Percentiles rank a stretch among this genome's conserved stretches.
phyloP scores from a whole-genome alignment of 2,797 vertebrate genomes.

The Anomalospiza imberbis region DNA sequence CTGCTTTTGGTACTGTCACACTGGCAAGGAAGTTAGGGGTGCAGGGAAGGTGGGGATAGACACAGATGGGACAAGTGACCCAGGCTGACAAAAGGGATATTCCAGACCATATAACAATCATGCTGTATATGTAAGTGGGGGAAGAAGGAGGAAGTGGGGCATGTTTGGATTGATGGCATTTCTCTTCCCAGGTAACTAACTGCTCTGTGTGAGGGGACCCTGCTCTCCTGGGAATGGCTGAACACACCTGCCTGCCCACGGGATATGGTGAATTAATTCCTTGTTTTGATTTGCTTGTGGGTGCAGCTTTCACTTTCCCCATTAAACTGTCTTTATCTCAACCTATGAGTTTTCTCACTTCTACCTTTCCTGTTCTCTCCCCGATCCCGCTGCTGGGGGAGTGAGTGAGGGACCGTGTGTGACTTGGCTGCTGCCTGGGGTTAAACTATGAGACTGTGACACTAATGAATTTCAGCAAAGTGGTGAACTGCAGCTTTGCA shows the following conservation, averaged over 20 bases:
- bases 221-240: neutral
- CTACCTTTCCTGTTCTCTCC: neutral
- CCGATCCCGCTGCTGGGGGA: accelerated
- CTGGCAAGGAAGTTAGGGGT: neutral
- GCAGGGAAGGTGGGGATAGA: neutral
- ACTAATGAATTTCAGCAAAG: neutral
- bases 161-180: neutral
- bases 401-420: accelerated
- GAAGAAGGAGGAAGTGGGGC: neutral
- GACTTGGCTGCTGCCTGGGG: neutral
- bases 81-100: neutral
- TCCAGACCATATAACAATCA: neutral
- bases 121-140: neutral
- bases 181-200: neutral
- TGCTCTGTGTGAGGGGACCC: neutral
- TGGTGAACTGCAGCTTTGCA: neutral
- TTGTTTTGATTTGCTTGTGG: neutral
- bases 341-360: neutral
- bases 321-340: neutral
- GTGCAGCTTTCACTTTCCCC: neutral
- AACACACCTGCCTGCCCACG: neutral
- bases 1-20: neutral
- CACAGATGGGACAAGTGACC: neutral
- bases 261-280: neutral
- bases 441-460: neutral